A percentile compares a stretch with the other conserved stretches of the same genome.
Evolutionary conservation across 2,113 vertebrate genomes (phyloP).

Genomic region (Orycteropus afer): DNA sequence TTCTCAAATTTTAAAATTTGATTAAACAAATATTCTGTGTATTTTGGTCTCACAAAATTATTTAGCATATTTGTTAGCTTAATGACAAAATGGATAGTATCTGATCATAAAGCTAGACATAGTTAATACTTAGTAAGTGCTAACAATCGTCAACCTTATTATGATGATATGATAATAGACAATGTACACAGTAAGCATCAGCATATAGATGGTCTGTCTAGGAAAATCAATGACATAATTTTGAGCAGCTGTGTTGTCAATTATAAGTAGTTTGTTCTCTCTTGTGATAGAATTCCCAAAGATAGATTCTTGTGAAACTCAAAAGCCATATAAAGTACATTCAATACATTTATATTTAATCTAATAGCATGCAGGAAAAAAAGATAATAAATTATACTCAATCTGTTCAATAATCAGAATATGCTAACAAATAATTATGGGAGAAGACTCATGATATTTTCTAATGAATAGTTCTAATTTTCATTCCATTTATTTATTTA

Average conservation of each 20-base stretch:
- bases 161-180: not conserved
- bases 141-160: not conserved
- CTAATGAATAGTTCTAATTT: conserved; percentile 27
- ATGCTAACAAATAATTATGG: not conserved
- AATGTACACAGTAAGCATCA: not conserved
- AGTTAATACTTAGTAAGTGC: not conserved
- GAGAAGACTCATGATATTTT: not conserved
- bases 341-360: not conserved
- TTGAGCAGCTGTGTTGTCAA: not conserved
- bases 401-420: not conserved
- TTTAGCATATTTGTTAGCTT: not conserved
- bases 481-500: conserved; percentile 42
- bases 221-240: not conserved
- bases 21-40: not conserved
- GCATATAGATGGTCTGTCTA: not conserved
- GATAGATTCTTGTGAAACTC: not conserved
- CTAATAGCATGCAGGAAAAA: not conserved
- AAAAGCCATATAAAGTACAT: not conserved
- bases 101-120: not conserved
- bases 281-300: not conserved
- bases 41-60: not conserved
- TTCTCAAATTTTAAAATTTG: not conserved
- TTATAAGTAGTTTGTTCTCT: not conserved
- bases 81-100: not conserved
- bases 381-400: not conserved